Conservation (phyloP, 1,140 invertebrate species). For the Fopius arisanus region DNA sequence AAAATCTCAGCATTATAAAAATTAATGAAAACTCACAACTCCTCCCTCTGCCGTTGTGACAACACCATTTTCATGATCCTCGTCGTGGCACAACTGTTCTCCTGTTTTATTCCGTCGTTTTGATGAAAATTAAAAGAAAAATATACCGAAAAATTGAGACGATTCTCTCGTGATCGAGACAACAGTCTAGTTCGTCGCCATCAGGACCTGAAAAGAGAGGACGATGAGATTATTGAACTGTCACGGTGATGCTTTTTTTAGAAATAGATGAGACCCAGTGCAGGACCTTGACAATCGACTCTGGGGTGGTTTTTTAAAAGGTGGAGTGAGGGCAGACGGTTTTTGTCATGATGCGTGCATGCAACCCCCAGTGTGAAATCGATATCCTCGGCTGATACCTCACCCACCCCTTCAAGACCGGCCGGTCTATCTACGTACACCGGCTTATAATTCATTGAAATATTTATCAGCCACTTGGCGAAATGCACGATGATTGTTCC, state of each 20-base stretch:
- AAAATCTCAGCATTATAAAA: not conserved
- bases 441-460: conserved; percentile 24
- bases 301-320: conserved; percentile 38
- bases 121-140: conserved; percentile 2
- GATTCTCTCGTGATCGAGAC: conserved; percentile 10
- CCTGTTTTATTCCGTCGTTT: conserved; percentile 19
- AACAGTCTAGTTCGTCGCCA: conserved; percentile 46
- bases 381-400: conserved; percentile 34
- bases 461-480: conserved; percentile 12
- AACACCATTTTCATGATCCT: conserved; percentile 97
- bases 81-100: conserved; percentile 51
- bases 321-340: conserved; percentile 29
- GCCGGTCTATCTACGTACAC: conserved; percentile 32
- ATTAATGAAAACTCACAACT: conserved; percentile 85
- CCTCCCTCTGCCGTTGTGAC: conserved; percentile 98
- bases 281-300: conserved; percentile 44
- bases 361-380: conserved; percentile 33
- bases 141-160: not conserved
- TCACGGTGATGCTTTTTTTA: not conserved
- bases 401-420: conserved; percentile 27
- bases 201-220: conserved; percentile 47
- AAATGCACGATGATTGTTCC: too few relatives aligned
- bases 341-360: conserved; percentile 37
- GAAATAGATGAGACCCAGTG: not conserved
- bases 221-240: not conserved